phyloP scores from a whole-genome alignment of 2,888 invertebrate species.

The Eupithecia pulchellata region DNA sequence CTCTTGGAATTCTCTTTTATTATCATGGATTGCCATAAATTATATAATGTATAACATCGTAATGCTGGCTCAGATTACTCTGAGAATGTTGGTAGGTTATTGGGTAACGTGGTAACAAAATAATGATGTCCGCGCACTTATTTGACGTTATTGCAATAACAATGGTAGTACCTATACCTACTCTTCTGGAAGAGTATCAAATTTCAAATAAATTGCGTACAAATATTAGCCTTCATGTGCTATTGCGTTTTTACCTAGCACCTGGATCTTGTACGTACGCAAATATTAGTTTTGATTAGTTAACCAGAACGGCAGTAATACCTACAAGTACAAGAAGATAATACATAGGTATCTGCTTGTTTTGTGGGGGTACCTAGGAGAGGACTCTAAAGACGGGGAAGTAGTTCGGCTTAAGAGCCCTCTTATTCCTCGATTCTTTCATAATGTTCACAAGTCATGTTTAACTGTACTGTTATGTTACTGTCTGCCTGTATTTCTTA shows the following conservation, averaged over 20 bases:
- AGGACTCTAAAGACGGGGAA: not conserved
- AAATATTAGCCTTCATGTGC: not conserved
- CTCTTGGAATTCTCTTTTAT: too few relatives aligned
- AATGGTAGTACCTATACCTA: not conserved
- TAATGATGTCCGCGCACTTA: not conserved
- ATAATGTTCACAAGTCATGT: not conserved
- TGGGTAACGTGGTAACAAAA: not conserved
- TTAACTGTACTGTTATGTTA: too few relatives aligned
- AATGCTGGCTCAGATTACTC: not conserved
- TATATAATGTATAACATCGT: too few relatives aligned
- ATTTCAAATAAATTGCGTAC: not conserved
- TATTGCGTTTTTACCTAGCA: not conserved
- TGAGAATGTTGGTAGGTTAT: not conserved
- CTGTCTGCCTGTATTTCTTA: not conserved
- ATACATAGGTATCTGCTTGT: too few relatives aligned
- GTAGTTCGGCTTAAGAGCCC: not conserved
- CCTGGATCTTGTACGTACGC: too few relatives aligned
- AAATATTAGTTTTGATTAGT: too few relatives aligned
- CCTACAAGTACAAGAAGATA: too few relatives aligned
- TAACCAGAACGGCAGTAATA: too few relatives aligned
- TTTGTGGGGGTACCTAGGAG: too few relatives aligned
- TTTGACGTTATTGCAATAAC: slow-evolving; percentile 4
- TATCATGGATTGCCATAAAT: too few relatives aligned
- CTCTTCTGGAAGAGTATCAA: not conserved
- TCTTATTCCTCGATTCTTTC: not conserved